These are phyloP conservation scores for Catharus fuscescens DNA, from an alignment of 2,113 vertebrate genomes.

Conservation along the genomic window DNA sequence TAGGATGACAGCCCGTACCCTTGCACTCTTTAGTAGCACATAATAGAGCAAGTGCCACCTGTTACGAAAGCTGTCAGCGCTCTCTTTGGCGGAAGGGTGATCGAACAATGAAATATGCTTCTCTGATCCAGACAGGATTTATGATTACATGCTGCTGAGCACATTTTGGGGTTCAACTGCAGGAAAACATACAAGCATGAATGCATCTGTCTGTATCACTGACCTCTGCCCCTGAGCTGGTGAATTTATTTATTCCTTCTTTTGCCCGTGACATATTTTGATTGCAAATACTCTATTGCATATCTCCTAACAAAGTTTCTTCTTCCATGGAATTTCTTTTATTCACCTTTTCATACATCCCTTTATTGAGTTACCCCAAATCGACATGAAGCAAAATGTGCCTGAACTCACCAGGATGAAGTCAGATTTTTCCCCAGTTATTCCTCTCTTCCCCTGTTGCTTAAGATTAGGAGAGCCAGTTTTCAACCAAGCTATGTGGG, in stretches of 20 bases:
- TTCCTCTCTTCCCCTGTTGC: not conserved
- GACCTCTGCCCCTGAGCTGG: not conserved
- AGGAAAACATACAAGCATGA: not conserved
- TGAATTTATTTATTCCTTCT: not conserved
- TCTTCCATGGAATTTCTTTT: not conserved
- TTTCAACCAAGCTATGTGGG: not conserved
- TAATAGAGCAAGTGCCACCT: conserved; percentile 61
- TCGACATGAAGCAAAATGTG: not conserved
- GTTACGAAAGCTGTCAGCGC: conserved; percentile 44
- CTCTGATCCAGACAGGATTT: conserved; percentile 18
- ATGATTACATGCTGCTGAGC: conserved; percentile 4
- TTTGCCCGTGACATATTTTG: not conserved
- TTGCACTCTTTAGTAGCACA: conserved; percentile 42
- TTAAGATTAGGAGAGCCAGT: not conserved
- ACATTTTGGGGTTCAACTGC: not conserved
- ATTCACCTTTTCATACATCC: not conserved
- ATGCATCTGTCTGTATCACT: not conserved
- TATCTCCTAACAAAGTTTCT: not conserved
- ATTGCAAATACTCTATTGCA: not conserved
- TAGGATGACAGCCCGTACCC: not conserved
- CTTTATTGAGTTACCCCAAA: not conserved
- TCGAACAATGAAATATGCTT: conserved; percentile 7
- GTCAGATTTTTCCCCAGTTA: not conserved
- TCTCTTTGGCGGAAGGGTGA: not conserved
- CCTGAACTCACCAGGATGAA: not conserved